phyloP scores from a whole-genome alignment of 2,113 vertebrate genomes.

The Indicator maculatus region DNA sequence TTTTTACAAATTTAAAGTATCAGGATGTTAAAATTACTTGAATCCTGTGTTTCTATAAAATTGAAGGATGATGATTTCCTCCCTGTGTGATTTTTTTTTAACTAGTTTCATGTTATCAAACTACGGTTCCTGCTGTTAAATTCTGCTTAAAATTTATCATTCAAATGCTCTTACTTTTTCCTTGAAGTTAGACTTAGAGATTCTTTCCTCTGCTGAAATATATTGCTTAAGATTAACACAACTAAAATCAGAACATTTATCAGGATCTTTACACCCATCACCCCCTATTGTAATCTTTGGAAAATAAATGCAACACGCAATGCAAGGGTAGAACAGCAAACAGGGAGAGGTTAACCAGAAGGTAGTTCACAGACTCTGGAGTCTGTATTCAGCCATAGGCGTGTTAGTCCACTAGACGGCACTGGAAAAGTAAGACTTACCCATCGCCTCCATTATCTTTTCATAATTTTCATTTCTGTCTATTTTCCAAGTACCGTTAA shows the following conservation, averaged over 20 bases:
- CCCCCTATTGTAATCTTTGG: background rate
- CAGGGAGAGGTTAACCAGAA: background rate
- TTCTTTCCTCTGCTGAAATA: background rate
- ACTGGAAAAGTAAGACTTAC: slow-evolving; percentile 75
- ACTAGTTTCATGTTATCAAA: background rate
- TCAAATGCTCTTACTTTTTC: background rate
- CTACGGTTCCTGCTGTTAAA: background rate
- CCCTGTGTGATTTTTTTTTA: background rate
- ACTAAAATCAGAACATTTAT: background rate
- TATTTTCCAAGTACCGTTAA: slow-evolving; percentile 87
- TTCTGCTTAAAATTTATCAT: background rate
- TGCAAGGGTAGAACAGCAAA: background rate
- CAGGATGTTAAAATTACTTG: background rate
- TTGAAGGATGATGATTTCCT: background rate
- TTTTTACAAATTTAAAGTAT: background rate
- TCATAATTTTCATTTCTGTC: slow-evolving; percentile 88
- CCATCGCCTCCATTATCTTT: slow-evolving; percentile 91
- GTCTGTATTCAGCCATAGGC: background rate
- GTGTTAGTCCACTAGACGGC: background rate
- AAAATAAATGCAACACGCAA: background rate
- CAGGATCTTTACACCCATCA: background rate
- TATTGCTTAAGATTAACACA: background rate
- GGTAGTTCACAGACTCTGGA: background rate
- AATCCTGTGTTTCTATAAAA: background rate
- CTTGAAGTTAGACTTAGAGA: background rate